Evolutionary conservation across 2,888 invertebrate genomes (phyloP).

Genomic region (Ophioninae sp.): DNA sequence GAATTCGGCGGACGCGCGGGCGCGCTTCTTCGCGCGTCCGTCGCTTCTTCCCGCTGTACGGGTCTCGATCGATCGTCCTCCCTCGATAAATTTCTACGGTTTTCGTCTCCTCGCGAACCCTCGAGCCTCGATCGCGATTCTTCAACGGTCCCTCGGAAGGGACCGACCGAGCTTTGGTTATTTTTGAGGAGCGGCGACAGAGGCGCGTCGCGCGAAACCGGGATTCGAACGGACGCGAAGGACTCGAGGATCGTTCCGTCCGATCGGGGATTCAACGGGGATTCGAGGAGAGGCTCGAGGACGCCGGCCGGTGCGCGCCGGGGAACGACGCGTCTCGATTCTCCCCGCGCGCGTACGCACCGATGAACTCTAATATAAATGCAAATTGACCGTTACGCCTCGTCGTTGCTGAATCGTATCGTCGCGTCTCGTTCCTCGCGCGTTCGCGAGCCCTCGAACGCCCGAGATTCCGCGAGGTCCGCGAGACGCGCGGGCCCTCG

Average conservation of each 20-base stretch:
- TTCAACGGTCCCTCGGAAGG: too few species aligned
- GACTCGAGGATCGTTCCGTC: slow-evolving; percentile 73
- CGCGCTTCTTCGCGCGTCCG: too few species aligned
- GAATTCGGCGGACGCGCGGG: not conserved
- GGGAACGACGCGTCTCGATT: slow-evolving; percentile 69
- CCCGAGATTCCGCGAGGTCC: not conserved
- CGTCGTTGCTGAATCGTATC: slow-evolving; percentile 50
- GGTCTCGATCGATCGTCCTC: not conserved
- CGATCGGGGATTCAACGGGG: slow-evolving; percentile 72
- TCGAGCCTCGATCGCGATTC: too few species aligned
- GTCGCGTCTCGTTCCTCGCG: slow-evolving; percentile 23
- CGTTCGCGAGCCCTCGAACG: not conserved
- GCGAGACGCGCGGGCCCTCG: not conserved
- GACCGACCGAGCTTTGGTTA: too few species aligned
- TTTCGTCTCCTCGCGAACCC: not conserved
- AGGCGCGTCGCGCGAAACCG: too few species aligned
- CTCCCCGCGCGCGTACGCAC: slow-evolving; percentile 66
- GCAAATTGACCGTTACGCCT: slow-evolving; percentile 72
- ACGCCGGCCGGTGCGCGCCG: too few species aligned
- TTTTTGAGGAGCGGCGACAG: too few species aligned
- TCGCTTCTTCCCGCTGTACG: not conserved
- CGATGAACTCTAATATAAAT: slow-evolving; percentile 77
- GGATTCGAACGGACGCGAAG: slow-evolving; percentile 29
- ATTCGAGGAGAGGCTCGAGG: too few species aligned
- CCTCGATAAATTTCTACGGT: not conserved